Conservation (phyloP, 2,113 vertebrate genomes). For the Peromyscus maniculatus region DNA sequence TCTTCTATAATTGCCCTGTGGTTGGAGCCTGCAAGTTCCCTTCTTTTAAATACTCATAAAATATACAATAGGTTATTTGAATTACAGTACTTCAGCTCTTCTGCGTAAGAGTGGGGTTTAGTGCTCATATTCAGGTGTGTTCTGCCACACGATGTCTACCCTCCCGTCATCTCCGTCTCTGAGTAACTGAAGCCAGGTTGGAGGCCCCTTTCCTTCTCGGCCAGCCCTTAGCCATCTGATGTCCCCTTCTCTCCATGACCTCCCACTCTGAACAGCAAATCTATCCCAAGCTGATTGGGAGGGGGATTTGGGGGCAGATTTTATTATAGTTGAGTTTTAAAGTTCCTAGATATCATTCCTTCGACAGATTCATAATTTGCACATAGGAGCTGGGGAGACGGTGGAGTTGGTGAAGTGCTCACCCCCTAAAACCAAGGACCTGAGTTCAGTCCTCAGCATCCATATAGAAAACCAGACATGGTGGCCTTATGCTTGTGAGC, state of each 20-base stretch:
- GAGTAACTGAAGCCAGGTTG: background rate
- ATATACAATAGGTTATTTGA: background rate
- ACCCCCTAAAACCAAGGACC: background rate
- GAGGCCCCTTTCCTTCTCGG: background rate
- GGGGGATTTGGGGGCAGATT: background rate
- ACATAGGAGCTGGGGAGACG: background rate
- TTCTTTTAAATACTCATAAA: background rate
- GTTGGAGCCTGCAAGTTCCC: background rate
- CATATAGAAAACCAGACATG: background rate
- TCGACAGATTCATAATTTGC: background rate
- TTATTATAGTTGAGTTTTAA: background rate
- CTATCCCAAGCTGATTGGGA: background rate
- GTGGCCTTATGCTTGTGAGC: background rate
- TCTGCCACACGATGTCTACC: background rate
- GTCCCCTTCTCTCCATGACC: background rate
- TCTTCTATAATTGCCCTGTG: background rate
- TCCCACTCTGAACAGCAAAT: background rate
- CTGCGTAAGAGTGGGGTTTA: background rate
- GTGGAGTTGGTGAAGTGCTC: background rate
- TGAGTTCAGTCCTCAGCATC: background rate
- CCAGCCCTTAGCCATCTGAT: background rate
- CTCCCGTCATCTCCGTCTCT: background rate
- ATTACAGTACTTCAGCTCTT: no score
- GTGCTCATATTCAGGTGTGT: no score
- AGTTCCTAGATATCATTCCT: background rate